Evolutionary conservation across 2,797 vertebrate genomes (phyloP).

Genomic region (Rhinatrema bivittatum): DNA sequence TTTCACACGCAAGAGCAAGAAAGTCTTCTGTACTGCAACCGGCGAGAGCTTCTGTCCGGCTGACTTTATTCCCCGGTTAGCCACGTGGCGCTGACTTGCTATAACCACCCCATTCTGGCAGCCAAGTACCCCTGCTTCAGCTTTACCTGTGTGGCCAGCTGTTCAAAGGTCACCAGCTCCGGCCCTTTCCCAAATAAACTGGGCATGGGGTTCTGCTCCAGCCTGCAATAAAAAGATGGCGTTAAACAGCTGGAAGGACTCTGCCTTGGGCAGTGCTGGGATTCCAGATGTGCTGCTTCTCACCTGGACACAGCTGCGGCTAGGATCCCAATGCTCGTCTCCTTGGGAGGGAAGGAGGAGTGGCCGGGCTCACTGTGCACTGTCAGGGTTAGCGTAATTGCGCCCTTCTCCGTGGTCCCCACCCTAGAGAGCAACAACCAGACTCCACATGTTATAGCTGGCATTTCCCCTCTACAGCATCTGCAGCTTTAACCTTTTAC

Average conservation of each 20-base stretch:
- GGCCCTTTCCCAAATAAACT: constrained; percentile 76
- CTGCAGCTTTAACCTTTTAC: too few species aligned
- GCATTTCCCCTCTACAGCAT: too few species aligned
- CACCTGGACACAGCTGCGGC: constrained; percentile 80
- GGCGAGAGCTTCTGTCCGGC: too few species aligned
- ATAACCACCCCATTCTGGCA: too few species aligned
- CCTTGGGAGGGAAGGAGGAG: constrained; percentile 77
- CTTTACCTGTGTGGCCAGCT: constrained; percentile 80
- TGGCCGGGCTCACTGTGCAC: constrained; percentile 73
- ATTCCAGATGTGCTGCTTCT: constrained; percentile 12
- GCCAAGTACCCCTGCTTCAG: too few species aligned
- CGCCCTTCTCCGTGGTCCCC: constrained; percentile 79
- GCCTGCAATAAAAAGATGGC: constrained; percentile 45
- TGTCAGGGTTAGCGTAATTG: constrained; percentile 66
- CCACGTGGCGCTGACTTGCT: too few species aligned
- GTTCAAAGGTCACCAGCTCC: constrained; percentile 66
- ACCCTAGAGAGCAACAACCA: constrained; percentile 53
- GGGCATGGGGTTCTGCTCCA: constrained; percentile 82
- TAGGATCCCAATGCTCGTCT: constrained; percentile 84
- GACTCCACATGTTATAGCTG: too few species aligned
- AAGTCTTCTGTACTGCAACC: too few species aligned
- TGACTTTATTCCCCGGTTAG: too few species aligned
- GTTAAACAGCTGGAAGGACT: background rate
- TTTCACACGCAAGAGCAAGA: too few species aligned
- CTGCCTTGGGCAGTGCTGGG: too few species aligned